Base-by-base conservation (phyloP, 2,888 invertebrate species). In the Tortricodes alternella region DNA sequence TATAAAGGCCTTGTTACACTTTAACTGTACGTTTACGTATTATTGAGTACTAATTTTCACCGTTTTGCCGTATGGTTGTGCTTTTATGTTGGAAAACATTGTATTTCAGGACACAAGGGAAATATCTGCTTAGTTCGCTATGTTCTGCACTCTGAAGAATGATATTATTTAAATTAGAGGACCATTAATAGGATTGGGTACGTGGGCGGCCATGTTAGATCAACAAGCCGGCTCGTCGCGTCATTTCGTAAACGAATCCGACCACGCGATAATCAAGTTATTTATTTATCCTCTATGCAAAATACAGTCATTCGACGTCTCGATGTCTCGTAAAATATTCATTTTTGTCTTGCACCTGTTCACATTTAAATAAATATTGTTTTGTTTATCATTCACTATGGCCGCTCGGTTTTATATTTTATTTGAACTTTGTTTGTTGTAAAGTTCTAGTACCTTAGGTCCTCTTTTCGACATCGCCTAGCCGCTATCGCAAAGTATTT, bases 341-440 rank as follows among this genome's bases (percentile, higher is more conserved):
- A 32, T 27, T 43, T 32, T 44, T 50, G 37, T 50, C 44, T 56
- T 50, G 44, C 56, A 56, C 50, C 50, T 56, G 50, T 38, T 44
- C 27, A 16, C 37, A 56, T 50, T 56, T 56, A 32, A 44, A 29
- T 38, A 44, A 49, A 49, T 38, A 15, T 16, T 27, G 5, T 15
- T 11, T 9, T 37, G 21, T 18, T 11, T 19, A 13, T 15, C 9
- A 34, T 32, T 3, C 13, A 19, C 2, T 16, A n/a, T 34, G 15
- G 5, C 13, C n/a, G 5, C 11, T n/a, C n/a, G 34, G 13, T 8
- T 34, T 4, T 34, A 15, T 11, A 6, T 34, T 13, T 15, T 1
- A n/a, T n/a, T n/a, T n/a, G n/a, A n/a, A n/a, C n/a, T n/a, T n/a
- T n/a, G n/a, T n/a, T n/a, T n/a, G n/a, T n/a, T n/a, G n/a, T n/a